Evolutionary conservation across 2,888 invertebrate species (phyloP), one percentile per base, ranked within the genome.

Genomic region (Colletes collaris): DNA sequence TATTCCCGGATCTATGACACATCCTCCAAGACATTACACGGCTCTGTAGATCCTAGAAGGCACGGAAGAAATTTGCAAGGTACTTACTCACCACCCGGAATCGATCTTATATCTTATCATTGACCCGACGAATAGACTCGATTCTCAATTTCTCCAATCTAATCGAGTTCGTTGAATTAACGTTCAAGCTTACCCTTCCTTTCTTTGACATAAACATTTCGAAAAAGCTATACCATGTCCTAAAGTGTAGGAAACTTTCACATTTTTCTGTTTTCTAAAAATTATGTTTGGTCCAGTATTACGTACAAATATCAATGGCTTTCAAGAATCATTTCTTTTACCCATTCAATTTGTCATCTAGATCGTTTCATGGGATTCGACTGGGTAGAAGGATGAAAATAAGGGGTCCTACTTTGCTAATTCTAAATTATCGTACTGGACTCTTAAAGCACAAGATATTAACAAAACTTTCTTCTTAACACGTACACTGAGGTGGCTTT

Each of bases 11-110:
- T 62, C 50, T 44, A 10, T 58, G 74, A 71, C 60, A 63, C 71
- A 56, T 27, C 46, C 55, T 8, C 60, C 8, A 40, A 40, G 59
- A 1, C 7, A 49, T 16, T 52, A 4, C 10, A 49, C n/a, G 37
- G 10, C 50, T 13, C 19, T 55, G n/a, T 50, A 71, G 4, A 58
- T 69, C 62, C 49, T 56, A 58, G 52, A 13, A 3, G 11, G 27
- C 35, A 44, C n/a, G 40, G 40, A 52, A 46, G 40, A 13, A 76
- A 60, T 59, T 64, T 52, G n/a, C 19, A 19, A 19, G 53, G n/a
- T 35, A 16, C 27, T 76, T 73, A 65, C 75, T 66, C 65, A 73
- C 49, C 40, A 13, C 10, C 0, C 27, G 27, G 35, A 58, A 62
- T 52, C 58, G 27, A 11, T n/a, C 40, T 35, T 7, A 13, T 11